Evolutionary conservation across 2,113 vertebrate species (phyloP).

Genomic region (Thermophis baileyi): DNA sequence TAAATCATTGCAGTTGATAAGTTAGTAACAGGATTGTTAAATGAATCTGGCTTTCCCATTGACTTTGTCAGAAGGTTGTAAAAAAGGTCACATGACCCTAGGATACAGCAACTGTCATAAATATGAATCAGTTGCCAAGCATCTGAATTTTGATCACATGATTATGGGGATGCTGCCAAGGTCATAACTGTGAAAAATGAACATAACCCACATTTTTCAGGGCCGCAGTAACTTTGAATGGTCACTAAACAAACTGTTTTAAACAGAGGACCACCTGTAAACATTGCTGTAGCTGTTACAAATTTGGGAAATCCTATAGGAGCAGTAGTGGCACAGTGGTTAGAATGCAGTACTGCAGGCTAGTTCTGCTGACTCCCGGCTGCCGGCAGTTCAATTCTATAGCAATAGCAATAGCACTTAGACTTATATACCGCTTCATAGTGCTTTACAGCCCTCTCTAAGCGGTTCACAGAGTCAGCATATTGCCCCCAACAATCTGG

Average conservation of each 20-base stretch:
- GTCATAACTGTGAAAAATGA: not conserved
- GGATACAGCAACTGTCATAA: not conserved
- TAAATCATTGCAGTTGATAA: not conserved
- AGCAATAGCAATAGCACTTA: too few relatives aligned
- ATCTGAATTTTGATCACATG: not conserved
- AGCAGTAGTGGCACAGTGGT: too few relatives aligned
- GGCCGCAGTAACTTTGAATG: not conserved
- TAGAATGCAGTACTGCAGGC: too few relatives aligned
- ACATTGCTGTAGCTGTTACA: not conserved
- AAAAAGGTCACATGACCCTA: not conserved
- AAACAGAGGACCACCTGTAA: not conserved
- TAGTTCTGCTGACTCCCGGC: too few relatives aligned
- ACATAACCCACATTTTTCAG: not conserved
- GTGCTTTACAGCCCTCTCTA: too few relatives aligned
- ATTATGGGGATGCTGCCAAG: not conserved
- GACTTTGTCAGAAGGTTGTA: not conserved
- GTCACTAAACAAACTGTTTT: not conserved
- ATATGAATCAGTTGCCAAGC: not conserved
- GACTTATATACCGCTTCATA: too few relatives aligned
- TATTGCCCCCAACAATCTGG: too few relatives aligned
- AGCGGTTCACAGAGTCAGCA: too few relatives aligned
- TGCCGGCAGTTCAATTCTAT: too few relatives aligned
- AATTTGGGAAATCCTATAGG: not conserved
- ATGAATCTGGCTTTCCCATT: too few relatives aligned
- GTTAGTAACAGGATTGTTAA: not conserved